Base-by-base conservation (phyloP, 2,113 vertebrate genomes). In the Oceanites oceanicus region DNA sequence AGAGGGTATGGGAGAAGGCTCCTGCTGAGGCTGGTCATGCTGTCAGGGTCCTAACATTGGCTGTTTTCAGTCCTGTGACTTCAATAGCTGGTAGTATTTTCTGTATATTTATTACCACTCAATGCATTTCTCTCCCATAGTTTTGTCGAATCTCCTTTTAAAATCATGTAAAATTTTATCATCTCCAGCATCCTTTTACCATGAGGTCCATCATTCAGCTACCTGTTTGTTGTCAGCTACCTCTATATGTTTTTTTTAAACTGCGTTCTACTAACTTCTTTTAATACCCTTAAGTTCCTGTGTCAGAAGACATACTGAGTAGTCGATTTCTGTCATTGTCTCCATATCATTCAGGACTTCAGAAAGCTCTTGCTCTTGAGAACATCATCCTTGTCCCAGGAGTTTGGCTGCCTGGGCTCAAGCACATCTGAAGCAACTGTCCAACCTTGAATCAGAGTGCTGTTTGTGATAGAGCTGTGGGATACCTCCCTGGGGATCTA, bases 231-330 rank as follows among this genome's bases (percentile, higher is more conserved):
- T 72, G 13, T 62, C 47, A 86, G 12, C 53, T 75, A 36, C 36
- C 23, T 70, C 56, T 44, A 0, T 47, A 26, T 44, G 15, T 0
- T 2, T 22, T 13, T 63, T 87, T 86, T 53, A 1, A 55, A 16
- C 44, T 70, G 14, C 9, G 74, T 71, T 42, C 72, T 52, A 36
- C 32, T 59, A 40, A 52, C 17, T 23, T 76, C 3, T 85, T 72
- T 23, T n/a, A 53, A 73, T n/a, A 61, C 17, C 15, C 38, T 53
- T 38, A 68, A 32, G 42, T 38, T 81, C 23, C 49, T 59, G 4
- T 29, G 32, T 83, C 40, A 83, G 50, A 86, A 79, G 10, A 56
- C 7, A 45, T 5, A 42, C 34, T 7, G 0, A 61, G 36, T 15
- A 71, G 29, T 36, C 50, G 70, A 0, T n/a, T 22, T 76, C 30